Evolutionary conservation across 1,140 invertebrate species (phyloP), one percentile per base, ranked within the genome.

Genomic region (Caenorhabditis inopinata): DNA sequence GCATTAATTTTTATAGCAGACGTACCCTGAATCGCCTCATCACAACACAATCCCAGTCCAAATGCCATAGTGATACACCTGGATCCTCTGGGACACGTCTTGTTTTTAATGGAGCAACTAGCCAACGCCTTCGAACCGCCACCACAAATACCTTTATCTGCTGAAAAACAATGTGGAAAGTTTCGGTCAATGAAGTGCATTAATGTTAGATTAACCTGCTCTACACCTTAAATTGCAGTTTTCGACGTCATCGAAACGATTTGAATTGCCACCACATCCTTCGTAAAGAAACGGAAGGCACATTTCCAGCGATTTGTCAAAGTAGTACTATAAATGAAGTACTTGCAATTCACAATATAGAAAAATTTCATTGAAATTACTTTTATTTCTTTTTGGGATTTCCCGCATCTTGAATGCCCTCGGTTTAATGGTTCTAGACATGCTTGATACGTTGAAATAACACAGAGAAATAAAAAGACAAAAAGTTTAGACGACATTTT

Each of bases 141-240:
- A 12, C 58, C 58, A 42, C 58, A 68, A 21, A 68, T 68, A 9
- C 58, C 58, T 68, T 68, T 68, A 38, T 68, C 58, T 68, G 58
- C 58, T 68, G 58, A 11, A 5, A 42, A 68, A 25, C 35, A 58
- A 16, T 32, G n/a, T 5, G 38, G 14, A 7, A 42, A 42, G 38
- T n/a, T n/a, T n/a, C n/a, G n/a, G n/a, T n/a, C n/a, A n/a, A 42
- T 42, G 38, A 42, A 14, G 5, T 42, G 14, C 38, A 42, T 7
- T 5, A 42, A 68, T 21, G 16, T 9, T 21, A 27, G n/a, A 21
- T 32, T 7, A 68, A 68, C 58, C 58, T 68, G 58, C 58, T 38
- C 58, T 4, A 12, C 58, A 68, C 38, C 58, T 68, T 0, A 68
- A 29, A 21, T 68, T 68, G 58, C 58, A 68, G 29, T 38, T 68